phyloP scores from a whole-genome alignment of 2,888 invertebrate genomes.

The Gerris lacustris region DNA sequence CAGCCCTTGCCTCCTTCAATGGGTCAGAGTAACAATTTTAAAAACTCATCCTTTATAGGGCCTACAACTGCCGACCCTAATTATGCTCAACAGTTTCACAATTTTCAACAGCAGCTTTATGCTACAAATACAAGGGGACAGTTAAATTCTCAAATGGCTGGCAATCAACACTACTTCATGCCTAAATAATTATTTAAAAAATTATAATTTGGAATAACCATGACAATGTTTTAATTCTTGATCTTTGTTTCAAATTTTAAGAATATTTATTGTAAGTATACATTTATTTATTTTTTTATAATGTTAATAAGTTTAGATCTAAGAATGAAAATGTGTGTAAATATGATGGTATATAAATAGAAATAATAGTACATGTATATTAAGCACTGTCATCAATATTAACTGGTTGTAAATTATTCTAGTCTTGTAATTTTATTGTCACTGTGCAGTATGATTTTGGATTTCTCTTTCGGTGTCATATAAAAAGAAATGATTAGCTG shows the following conservation, averaged over 20 bases:
- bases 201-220: neutral
- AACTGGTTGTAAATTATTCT: neutral
- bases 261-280: neutral
- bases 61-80: conserved; percentile 79
- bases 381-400: neutral
- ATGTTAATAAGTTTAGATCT: neutral
- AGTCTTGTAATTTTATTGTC: neutral
- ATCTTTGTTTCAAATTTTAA: too few species aligned
- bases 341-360: too few species aligned
- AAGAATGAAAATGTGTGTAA: too few species aligned
- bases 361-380: too few species aligned
- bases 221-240: neutral
- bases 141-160: conserved; percentile 28
- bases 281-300: conserved; percentile 1
- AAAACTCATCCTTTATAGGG: conserved; percentile 62
- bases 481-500: too few species aligned
- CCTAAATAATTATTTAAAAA: conserved; percentile 34
- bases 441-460: too few species aligned
- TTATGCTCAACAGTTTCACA: conserved; percentile 89
- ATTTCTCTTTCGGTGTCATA: too few species aligned
- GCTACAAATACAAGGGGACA: conserved; percentile 67
- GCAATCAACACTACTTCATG: conserved; percentile 41
- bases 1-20: conserved; percentile 68
- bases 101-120: conserved; percentile 89
- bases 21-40: conserved; percentile 56